A percentile compares a stretch with the other conserved stretches of the same genome.
Conservation (phyloP, 2,888 invertebrate genomes). For the Cremastinae sp. region DNA sequence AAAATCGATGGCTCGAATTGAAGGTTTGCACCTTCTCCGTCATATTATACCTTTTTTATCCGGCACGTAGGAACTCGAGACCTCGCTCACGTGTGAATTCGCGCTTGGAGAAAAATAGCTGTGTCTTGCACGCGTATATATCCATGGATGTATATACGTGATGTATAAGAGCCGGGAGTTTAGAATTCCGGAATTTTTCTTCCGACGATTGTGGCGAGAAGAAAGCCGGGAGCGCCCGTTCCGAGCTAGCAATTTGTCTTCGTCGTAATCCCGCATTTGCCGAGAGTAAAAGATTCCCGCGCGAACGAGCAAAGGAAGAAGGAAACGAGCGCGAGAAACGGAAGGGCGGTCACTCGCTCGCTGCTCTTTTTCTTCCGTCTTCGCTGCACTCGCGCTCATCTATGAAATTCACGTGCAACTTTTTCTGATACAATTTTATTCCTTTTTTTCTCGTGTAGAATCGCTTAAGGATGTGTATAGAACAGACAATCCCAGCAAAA, state of each 20-base stretch:
- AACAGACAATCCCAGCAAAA: too few relatives aligned
- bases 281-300: constrained; percentile 5
- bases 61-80: not conserved
- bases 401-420: not conserved
- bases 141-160: constrained; percentile 7
- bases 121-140: too few relatives aligned
- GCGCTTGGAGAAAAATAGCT: not conserved
- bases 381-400: not conserved
- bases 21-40: not conserved
- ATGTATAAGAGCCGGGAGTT: not conserved
- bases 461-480: too few relatives aligned
- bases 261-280: constrained; percentile 3
- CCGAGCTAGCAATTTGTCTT: constrained; percentile 27
- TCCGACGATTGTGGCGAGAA: constrained; percentile 18
- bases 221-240: not conserved
- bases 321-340: constrained; percentile 9
- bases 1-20: not conserved
- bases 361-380: not conserved
- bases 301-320: constrained; percentile 37
- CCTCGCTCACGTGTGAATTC: too few relatives aligned
- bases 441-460: too few relatives aligned
- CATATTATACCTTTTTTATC: not conserved
- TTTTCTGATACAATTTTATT: too few relatives aligned
- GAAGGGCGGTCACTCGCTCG: constrained; percentile 3
- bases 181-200: constrained; percentile 17